A percentile compares a stretch with the other conserved stretches of the same genome.
phyloP scores from a whole-genome alignment of 2,888 invertebrate genomes.

The Drosophila bunnanda region DNA sequence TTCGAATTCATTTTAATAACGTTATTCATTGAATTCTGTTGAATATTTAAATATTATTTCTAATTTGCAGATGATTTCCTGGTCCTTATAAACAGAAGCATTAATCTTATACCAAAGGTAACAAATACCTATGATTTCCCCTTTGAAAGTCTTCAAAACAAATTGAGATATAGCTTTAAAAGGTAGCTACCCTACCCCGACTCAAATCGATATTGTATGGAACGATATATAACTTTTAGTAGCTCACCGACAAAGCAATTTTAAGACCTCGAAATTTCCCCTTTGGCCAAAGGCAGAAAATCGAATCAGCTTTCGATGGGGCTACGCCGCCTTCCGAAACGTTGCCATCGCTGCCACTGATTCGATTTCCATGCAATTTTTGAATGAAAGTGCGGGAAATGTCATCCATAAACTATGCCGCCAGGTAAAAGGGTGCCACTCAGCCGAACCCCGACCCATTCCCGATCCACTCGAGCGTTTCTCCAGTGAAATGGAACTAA shows the following conservation, averaged over 20 bases:
- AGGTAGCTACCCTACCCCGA: not conserved
- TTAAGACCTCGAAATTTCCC: constrained; percentile 12
- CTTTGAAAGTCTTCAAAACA: not conserved
- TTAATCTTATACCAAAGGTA: not conserved
- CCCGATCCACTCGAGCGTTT: constrained; percentile 31
- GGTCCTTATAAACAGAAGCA: not conserved
- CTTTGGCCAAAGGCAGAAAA: constrained; percentile 47
- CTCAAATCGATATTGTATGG: not conserved
- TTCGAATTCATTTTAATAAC: not conserved
- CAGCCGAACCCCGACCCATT: not conserved
- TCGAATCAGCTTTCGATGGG: constrained; percentile 62
- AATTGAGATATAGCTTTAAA: not conserved
- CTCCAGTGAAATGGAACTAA: constrained; percentile 60
- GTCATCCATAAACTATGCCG: constrained; percentile 78
- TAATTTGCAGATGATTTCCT: not conserved
- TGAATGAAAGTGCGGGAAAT: constrained; percentile 72
- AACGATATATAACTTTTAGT: constrained; percentile 5
- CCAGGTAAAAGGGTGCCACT: constrained; percentile 57
- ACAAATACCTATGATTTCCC: not conserved
- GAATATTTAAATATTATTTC: not conserved
- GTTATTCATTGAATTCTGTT: too few relatives aligned
- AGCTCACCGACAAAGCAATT: constrained; percentile 23
- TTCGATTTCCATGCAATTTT: constrained; percentile 79
- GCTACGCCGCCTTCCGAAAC: constrained; percentile 23
- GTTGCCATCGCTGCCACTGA: constrained; percentile 52